These are phyloP conservation scores for Corythaixoides concolor DNA, from an alignment of 2,113 vertebrate genomes.

Conservation along the genomic window DNA sequence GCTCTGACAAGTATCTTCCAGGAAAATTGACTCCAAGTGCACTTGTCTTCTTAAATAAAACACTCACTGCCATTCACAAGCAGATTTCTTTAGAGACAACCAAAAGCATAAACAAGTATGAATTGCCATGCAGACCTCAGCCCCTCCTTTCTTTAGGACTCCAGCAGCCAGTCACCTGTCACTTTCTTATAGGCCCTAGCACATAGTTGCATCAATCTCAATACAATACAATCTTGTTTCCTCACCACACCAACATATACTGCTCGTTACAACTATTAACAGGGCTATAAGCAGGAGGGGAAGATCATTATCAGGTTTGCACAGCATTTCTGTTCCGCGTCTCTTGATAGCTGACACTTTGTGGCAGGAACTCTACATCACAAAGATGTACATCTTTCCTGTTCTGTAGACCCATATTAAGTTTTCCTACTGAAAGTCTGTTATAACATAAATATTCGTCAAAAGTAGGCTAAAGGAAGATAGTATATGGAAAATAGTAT, in stretches of 20 bases:
- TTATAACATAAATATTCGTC: background rate
- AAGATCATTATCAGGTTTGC: background rate
- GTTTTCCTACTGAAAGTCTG: background rate
- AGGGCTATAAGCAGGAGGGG: background rate
- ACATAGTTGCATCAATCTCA: background rate
- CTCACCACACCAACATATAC: background rate
- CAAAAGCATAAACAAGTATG: background rate
- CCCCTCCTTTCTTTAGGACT: background rate
- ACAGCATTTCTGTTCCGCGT: background rate
- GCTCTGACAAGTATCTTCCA: constrained; percentile 20
- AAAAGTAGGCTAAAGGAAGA: background rate
- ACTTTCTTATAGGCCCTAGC: background rate
- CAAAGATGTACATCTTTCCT: background rate
- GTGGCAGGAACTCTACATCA: background rate
- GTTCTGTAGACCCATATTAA: background rate
- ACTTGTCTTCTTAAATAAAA: constrained; percentile 37
- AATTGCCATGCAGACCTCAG: background rate
- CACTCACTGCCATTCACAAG: background rate
- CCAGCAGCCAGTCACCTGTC: background rate
- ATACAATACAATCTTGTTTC: background rate
- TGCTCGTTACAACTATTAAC: background rate
- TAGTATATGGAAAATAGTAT: background rate
- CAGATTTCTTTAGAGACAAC: background rate
- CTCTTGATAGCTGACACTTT: background rate
- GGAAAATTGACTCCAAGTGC: constrained; percentile 12